Base-by-base conservation (phyloP, 2,888 invertebrate species). In the Seira sanloemensis region DNA sequence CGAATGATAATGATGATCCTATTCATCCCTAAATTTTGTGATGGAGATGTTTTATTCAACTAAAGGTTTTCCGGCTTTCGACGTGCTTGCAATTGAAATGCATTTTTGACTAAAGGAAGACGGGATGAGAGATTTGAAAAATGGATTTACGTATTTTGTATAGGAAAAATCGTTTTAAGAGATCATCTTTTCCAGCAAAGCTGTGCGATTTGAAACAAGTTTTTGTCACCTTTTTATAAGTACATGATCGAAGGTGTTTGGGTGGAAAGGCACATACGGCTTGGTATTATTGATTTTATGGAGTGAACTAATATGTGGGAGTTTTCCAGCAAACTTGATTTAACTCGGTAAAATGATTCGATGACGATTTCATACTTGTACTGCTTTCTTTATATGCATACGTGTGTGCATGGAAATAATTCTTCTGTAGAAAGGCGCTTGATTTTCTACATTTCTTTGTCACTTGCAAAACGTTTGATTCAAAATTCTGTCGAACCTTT, bases 101-200 rank as follows among this genome's bases (percentile, higher is more conserved):
- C n/a, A n/a, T n/a, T n/a, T n/a, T n/a, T n/a, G n/a, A n/a, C n/a
- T n/a, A n/a, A n/a, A n/a, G n/a, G n/a, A n/a, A n/a, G n/a, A n/a
- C n/a, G n/a, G n/a, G n/a, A n/a, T n/a, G n/a, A n/a, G 76, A 12
- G 67, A 67, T 67, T 67, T 77, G 71, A 78, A 78, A n/a, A n/a
- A 78, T 71, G 71, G 71, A 78, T 78, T 78, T 76, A n/a, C n/a
- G 69, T 78, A 71, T 72, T 62, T 72, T 65, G 66, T 71, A 71
- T 27, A 50, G 37, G n/a, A n/a, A 19, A 68, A 78, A 68, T 66
- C 76, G 27, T 21, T n/a, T 54, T 68, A 37, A n/a, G n/a, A 9
- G 68, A 26, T 77, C 58, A 18, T 77, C 69, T 37, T 71, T 21
- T 18, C 71, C 24, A 46, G n/a, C n/a, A n/a, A n/a, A n/a, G n/a